Evolutionary conservation across 2,797 vertebrate species (phyloP).

Genomic region (Erethizon dorsatum): DNA sequence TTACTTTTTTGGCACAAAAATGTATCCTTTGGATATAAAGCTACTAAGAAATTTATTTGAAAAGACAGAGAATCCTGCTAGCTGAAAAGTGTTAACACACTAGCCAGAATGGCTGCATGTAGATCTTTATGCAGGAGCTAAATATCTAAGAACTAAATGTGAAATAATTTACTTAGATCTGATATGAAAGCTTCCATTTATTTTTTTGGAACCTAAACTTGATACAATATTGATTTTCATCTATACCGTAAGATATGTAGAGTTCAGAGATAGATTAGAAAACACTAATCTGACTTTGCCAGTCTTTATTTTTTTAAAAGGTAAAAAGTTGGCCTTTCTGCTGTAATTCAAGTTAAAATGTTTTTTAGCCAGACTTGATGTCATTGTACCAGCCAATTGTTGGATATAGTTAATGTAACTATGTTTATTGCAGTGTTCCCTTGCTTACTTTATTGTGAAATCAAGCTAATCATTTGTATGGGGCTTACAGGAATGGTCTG

Average conservation of each 20-base stretch:
- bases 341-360: not conserved
- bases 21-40: not conserved
- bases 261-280: not conserved
- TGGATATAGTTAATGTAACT: slow-evolving; percentile 64
- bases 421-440: slow-evolving; percentile 30
- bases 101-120: not conserved
- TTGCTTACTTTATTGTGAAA: slow-evolving; percentile 61
- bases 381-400: slow-evolving; percentile 65
- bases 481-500: slow-evolving; percentile 26
- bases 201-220: slow-evolving; percentile 40
- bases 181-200: slow-evolving; percentile 37
- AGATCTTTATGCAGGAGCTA: slow-evolving; percentile 15
- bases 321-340: not conserved
- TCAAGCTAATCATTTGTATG: slow-evolving; percentile 62
- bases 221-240: not conserved
- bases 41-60: slow-evolving; percentile 41
- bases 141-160: slow-evolving; percentile 51
- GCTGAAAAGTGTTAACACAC: slow-evolving; percentile 25
- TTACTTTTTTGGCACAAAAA: not conserved
- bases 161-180: slow-evolving; percentile 26
- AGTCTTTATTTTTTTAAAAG: not conserved
- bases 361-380: not conserved
- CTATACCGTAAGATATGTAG: not conserved
- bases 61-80: not conserved
- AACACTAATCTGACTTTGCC: not conserved